Base-by-base conservation (phyloP, 2,888 invertebrate genomes). In the Cerceris rybyensis region DNA sequence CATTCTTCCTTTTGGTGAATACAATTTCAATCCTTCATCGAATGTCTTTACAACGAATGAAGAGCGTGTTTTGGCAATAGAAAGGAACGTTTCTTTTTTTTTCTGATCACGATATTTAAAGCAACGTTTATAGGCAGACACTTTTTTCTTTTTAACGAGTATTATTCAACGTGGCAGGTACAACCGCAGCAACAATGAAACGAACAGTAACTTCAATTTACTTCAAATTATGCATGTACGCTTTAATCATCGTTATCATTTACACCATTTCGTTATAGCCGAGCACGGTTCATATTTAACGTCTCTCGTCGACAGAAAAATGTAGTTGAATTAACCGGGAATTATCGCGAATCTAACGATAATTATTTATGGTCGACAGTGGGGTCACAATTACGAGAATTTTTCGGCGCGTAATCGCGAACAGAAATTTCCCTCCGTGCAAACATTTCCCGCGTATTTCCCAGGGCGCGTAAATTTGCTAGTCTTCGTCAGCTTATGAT, bases 181-280 rank as follows among this genome's bases (percentile, higher is more conserved):
- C 73, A 73, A 73, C 73, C 57, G 65, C 14, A 54, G 5, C 65
- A 50, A 28, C 55, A 57, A 65, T 74, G 61, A 77, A 77, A 68
- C 46, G 39, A 52, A 54, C 46, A n/a, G 68, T 28, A 52, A 61
- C 74, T 60, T 65, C 64, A 74, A 77, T 77, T 77, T 52, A 42
- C 59, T 65, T 66, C 49, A 59, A 72, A 76, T 68, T 69, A 59
- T 64, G 49, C 39, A 57, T 54, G 67, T 49, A 74, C 65, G 74
- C 69, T 77, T 77, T 73, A 65, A 77, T 77, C 69, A 74, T 61
- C 69, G 57, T 46, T 65, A 50, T 57, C 74, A 65, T 77, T 74
- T 69, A 43, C 54, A 43, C 39, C 69, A 54, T n/a, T 77, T 69
- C 49, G 69, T 65, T 55, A 42, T 68, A 49, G 41, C 64, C 55